Base-by-base conservation (phyloP, 2,797 vertebrate species). In the Zalophus californianus region DNA sequence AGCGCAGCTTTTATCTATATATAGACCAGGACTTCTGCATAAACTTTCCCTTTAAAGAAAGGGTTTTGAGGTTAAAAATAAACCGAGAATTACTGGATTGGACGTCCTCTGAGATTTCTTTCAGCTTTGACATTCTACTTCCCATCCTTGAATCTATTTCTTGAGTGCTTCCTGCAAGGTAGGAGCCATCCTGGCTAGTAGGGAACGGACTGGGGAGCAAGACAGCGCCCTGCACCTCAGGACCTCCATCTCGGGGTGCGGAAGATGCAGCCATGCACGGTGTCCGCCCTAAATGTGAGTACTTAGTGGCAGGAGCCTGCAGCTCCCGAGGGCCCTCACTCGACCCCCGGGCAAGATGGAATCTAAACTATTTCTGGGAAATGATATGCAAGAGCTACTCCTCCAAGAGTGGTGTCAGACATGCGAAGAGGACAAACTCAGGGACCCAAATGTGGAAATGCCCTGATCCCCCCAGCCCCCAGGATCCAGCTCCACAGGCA, bases 51-150 rank as follows among this genome's bases (percentile, higher is more conserved):
- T 97, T 98, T 93, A 87, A 96, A 82, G 93, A 94, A 64, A 93
- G 60, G 16, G 58, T 94, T 97, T 93, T 93, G 92, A 98, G 92
- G 97, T 96, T 98, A 97, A 97, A 98, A 93, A 94, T 97, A 96
- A 88, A 92, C 78, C 16, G 70, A 91, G 82, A 97, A 88, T 94
- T 86, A 97, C 88, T 66, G 79, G 75, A 86, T 50, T 84, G 82
- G 66, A 44, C 68, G 52, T 78, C 94, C 96, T 97, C 86, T 82
- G 96, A 94, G 96, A 73, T 66, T 92, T 91, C 91, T 95, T 93
- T 92, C 87, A 18, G 90, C 56, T 96, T 83, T 95, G 94, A 92
- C 92, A 13, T 93, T 92, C 80, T 92, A 29, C 38, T 96, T 97
- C 90, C 90, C 1, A 0, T 94, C 93, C 96, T 97, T 79, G 72